Percentiles rank a stretch among this genome's conserved stretches.
Conservation (phyloP, 2,113 vertebrate species). For the cattle (Bos taurus) region ARS-UCD2.0 NC_037334.1:106184001-106184500, state of each 20-base stretch:
- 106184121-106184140: background rate
- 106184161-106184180: background rate
- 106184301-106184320: background rate
- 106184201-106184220: background rate
- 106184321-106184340: background rate
- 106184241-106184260: background rate
- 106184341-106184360: background rate
- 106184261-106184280: background rate
- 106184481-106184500: too few relatives aligned
- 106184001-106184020: rapidly evolving
- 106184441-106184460: background rate
- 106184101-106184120: background rate
- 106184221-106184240: background rate
- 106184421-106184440: background rate
- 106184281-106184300: background rate
- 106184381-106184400: background rate
- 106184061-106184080: background rate
- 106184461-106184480: too few relatives aligned
- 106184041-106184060: rapidly evolving
- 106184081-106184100: rapidly evolving
- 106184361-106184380: background rate
- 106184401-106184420: background rate
- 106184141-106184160: background rate
- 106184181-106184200: background rate
- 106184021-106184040: rapidly evolving